Evolutionary conservation across 1,140 invertebrate species (phyloP), one percentile per base, ranked within the genome.

Genomic region (Monomorium pharaonis): DNA sequence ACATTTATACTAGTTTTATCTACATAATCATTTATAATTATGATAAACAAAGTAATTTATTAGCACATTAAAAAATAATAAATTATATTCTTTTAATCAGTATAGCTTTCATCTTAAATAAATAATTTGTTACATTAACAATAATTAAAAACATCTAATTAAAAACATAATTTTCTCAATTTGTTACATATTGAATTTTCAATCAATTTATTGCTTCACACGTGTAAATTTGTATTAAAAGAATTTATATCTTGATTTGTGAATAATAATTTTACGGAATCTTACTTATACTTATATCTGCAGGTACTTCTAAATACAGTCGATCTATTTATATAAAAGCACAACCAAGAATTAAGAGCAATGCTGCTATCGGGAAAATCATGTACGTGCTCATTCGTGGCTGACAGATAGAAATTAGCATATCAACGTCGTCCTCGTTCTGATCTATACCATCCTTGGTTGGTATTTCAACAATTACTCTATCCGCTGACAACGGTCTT

Each of bases 391-490:
- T 96, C 94, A 97, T 97, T 86, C 98, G 94, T 24, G 98, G 97
- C 94, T 97, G 96, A 91, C 98, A 98, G 7, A 96, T 96, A 49
- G 97, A 98, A 63, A 96, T 95, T 21, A 98, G 94, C 33, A 97
- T 95, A 10, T 96, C 96, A 83, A 96, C 95, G 91, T 98, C 96
- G 90, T 97, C 97, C 6, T 96, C 96, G 93, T 97, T 96, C 90
- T 97, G 96, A 91, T 97, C 97, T 83, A 98, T 97, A 18, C 97
- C 97, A 94, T 98, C 97, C 78, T 96, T 96, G 0, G 97, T 97
- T 27, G 97, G 97, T 60, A 98, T 96, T 95, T 98, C 98, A 33
- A 98, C 97, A 75, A 98, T 97, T 30, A 98, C 97, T 83, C 96
- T 96, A 91, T 98, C 97, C 87, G 96, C 96, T 54, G 97, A 97